Conservation (phyloP, 2,888 invertebrate species). For the Biston betularia region DNA sequence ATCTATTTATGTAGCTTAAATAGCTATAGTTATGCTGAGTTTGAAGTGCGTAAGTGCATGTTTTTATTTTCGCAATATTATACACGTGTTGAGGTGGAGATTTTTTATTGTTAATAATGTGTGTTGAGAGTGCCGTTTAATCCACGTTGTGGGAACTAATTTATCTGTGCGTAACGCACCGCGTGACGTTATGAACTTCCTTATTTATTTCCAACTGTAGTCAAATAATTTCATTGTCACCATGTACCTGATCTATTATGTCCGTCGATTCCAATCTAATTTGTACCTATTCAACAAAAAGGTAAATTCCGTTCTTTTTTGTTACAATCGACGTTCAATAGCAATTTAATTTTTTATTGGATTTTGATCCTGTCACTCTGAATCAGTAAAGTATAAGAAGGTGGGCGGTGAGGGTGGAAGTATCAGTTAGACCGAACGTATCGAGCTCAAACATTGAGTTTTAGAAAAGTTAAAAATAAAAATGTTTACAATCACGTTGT, state of each 20-base stretch:
- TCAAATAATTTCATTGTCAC: slow-evolving; percentile 40
- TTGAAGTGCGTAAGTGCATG: too few species aligned
- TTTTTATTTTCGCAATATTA: too few species aligned
- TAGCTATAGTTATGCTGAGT: too few species aligned
- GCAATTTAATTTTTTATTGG: slow-evolving; percentile 69
- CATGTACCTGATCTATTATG: slow-evolving; percentile 45
- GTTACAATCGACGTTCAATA: slow-evolving; percentile 64
- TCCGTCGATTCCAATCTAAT: slow-evolving; percentile 49
- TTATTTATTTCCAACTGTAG: slow-evolving; percentile 24
- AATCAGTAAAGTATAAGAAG: slow-evolving; percentile 74
- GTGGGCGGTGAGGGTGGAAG: slow-evolving; percentile 45
- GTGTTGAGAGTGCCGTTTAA: not conserved
- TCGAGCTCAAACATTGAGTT: slow-evolving; percentile 40
- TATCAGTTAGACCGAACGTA: slow-evolving; percentile 56
- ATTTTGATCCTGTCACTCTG: slow-evolving; percentile 69
- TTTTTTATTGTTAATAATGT: not conserved
- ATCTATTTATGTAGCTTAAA: too few species aligned
- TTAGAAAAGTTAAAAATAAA: slow-evolving; percentile 42
- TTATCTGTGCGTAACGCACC: slow-evolving; percentile 8
- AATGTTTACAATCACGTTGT: slow-evolving; percentile 62
- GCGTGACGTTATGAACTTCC: slow-evolving; percentile 25
- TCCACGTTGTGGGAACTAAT: not conserved
- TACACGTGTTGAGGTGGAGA: too few species aligned
- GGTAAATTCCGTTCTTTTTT: slow-evolving; percentile 63
- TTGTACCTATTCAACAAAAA: slow-evolving; percentile 53